Evolutionary conservation across 2,888 invertebrate species (phyloP), one percentile per base, ranked within the genome.

Genomic region (Andricus curvator): DNA sequence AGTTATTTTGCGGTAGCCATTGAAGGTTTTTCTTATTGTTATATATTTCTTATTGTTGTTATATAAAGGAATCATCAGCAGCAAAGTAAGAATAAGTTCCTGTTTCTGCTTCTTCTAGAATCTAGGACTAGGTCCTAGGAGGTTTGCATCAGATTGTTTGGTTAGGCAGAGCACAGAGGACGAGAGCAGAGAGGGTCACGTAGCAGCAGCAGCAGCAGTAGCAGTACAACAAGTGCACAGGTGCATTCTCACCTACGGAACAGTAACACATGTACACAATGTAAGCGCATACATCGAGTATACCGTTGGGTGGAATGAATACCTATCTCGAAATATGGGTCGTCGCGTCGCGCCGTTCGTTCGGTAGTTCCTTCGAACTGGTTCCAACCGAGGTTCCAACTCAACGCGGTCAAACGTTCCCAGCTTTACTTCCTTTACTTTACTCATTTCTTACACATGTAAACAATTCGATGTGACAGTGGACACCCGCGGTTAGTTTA

Each of bases 261-360:
- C 83, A 82, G 6, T 0, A 8, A 0, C 37, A 37, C 6, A 37
- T 37, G 37, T 37, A 8, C 8, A 37, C 37, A 37, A 6, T 37
- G 37, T 37, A 37, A 37, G 37, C 82, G 78, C 78, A 74, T 81
- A 78, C n/a, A n/a, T n/a, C 62, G 2, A 80, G 83, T 83, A 80
- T 83, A 84, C 83, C 84, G 84, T 82, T 84, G 80, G 83, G 79
- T 83, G 81, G 78, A 70, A 80, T 80, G 44, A 44, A 44, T 44
- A 81, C 81, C 83, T 56, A 84, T 83, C 83, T 84, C 78, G 81
- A 83, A 84, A 84, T 84, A 84, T 84, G 83, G 84, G 83, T 84
- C 84, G 80, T 66, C 66, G 25, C 33, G 33, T 33, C 33, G 33
- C 33, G 33, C 8, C 37, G 37, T 6, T 37, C 37, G 8, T 37